Base-by-base conservation (phyloP, 2,888 invertebrate genomes). In the Plagiodera versicolora region DNA sequence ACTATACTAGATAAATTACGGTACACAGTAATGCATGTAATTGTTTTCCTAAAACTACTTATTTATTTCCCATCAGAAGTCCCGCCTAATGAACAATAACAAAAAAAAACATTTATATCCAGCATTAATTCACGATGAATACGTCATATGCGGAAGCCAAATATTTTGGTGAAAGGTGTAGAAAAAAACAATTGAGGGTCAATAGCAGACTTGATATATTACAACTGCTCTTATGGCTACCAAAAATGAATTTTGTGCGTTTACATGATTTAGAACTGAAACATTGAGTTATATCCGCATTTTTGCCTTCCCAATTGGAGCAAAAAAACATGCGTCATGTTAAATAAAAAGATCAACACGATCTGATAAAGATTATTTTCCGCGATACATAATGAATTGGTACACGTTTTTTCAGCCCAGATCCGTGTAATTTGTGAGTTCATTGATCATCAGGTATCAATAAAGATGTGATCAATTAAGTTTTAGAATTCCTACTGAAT, bases 71-170 rank as follows among this genome's bases (percentile, higher is more conserved):
- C n/a, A n/a, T n/a, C n/a, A n/a, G n/a, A n/a, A n/a, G n/a, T n/a
- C n/a, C n/a, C n/a, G n/a, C n/a, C n/a, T n/a, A n/a, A n/a, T n/a
- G n/a, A n/a, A n/a, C n/a, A n/a, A n/a, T n/a, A n/a, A n/a, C n/a
- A n/a, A n/a, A n/a, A 24, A 24, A 6, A 24, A 24, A 24, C 24
- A 24, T 6, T 24, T 24, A 24, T 24, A n/a, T n/a, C n/a, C n/a
- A n/a, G n/a, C n/a, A n/a, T n/a, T n/a, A n/a, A n/a, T n/a, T n/a
- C n/a, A n/a, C n/a, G n/a, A n/a, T n/a, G n/a, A n/a, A n/a, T n/a
- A n/a, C n/a, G n/a, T n/a, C 39, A n/a, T 9, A 52, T 52, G 20
- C 52, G 52, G 52, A 52, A 52, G 35, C 6, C 52, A 52, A 20
- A 18, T 19, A 20, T 52, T 52, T 52, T 39, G 35, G 35, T 52